These are phyloP conservation scores for Toxotes lorentzi DNA, from an alignment of 2,797 vertebrate genomes.

Conservation along the genomic window DNA sequence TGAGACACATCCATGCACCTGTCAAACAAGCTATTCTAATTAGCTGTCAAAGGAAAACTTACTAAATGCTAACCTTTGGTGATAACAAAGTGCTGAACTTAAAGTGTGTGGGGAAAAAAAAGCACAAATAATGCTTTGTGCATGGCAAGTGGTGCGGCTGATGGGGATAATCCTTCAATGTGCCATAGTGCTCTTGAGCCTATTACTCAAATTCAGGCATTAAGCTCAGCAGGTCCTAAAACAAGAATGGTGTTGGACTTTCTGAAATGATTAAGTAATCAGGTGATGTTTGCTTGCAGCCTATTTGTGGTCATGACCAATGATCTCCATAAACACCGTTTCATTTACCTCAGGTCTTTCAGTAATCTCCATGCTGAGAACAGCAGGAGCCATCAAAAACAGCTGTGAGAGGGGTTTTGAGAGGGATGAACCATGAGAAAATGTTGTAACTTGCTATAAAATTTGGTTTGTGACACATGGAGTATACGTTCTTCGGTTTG, in stretches of 20 bases:
- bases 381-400: not conserved
- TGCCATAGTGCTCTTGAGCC: conserved; percentile 3
- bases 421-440: not conserved
- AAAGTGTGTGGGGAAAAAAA: conserved; percentile 28
- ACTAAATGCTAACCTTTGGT: conserved; percentile 60
- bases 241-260: not conserved
- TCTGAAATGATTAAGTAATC: not conserved
- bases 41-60: conserved; percentile 65
- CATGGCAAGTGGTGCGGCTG: not conserved
- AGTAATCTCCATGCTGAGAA: not conserved
- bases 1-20: conserved; percentile 61
- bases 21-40: conserved; percentile 73
- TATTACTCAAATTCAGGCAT: not conserved
- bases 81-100: conserved; percentile 47
- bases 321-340: not conserved
- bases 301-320: not conserved
- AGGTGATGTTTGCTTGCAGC: not conserved
- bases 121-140: conserved; percentile 23
- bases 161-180: not conserved
- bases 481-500: not conserved
- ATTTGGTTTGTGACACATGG: too few species aligned
- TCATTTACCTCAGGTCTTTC: not conserved
- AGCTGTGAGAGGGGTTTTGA: not conserved
- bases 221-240: conserved; percentile 1
- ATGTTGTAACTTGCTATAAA: not conserved